Evolutionary conservation across 2,113 vertebrate species (phyloP).

Genomic region (Pelecanus crispus): DNA sequence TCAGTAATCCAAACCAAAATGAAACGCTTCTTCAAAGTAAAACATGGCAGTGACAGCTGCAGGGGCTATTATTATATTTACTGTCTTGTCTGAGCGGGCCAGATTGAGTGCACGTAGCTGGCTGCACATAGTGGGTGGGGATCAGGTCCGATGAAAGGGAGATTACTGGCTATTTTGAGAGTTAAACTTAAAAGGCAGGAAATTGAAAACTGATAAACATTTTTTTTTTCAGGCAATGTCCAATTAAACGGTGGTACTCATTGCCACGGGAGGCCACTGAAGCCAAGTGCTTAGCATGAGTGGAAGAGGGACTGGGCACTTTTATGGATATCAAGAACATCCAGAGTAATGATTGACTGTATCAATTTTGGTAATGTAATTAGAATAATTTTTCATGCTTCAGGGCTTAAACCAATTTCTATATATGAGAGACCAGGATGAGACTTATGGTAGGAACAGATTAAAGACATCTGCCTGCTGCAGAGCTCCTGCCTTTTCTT

Average conservation of each 20-base stretch:
- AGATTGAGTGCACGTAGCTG: background rate
- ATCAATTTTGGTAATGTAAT: background rate
- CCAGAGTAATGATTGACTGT: background rate
- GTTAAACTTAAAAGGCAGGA: background rate
- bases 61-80: background rate
- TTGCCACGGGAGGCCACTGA: background rate
- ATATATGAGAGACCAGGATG: background rate
- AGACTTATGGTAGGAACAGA: background rate
- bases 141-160: background rate
- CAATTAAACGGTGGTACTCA: background rate
- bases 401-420: background rate
- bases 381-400: conserved; percentile 26
- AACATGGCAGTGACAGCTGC: background rate
- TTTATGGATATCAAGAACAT: background rate
- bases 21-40: background rate
- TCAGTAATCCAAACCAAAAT: background rate
- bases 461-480: background rate
- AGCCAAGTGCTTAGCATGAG: background rate
- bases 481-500: background rate
- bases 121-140: background rate
- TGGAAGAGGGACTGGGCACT: background rate
- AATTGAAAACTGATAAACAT: background rate
- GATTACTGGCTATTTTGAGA: background rate
- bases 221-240: background rate
- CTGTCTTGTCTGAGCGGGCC: background rate